These are phyloP conservation scores for Cryptus viduatorius DNA, from an alignment of 2,888 invertebrate genomes.

Conservation along the genomic window DNA sequence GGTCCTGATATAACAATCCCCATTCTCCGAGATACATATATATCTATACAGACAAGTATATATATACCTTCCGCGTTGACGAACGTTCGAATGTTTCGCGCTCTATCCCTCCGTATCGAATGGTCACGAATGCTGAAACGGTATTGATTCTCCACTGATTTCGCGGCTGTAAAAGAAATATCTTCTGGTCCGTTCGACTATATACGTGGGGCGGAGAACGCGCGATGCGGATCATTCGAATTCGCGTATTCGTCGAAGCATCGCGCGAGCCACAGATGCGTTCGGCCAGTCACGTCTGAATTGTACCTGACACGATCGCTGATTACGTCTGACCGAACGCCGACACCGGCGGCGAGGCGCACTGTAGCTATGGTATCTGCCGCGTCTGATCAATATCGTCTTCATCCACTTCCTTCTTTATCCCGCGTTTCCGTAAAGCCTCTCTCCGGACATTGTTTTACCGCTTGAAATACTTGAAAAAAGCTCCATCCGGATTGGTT, in stretches of 20 bases:
- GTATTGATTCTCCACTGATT: slow-evolving; percentile 59
- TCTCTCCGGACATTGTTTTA: neutral
- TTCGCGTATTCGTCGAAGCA: slow-evolving; percentile 40
- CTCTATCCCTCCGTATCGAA: slow-evolving; percentile 32
- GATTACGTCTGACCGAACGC: slow-evolving; percentile 54
- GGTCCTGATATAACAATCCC: slow-evolving; percentile 22
- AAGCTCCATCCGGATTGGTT: neutral
- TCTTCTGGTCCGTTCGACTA: neutral
- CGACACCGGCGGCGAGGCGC: slow-evolving; percentile 22
- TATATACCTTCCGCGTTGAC: slow-evolving; percentile 16
- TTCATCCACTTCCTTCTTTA: slow-evolving; percentile 39
- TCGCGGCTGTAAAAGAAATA: slow-evolving; percentile 44
- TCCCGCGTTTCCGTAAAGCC: too few species aligned
- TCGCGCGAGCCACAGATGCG: slow-evolving; percentile 37
- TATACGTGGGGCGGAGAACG: too few species aligned
- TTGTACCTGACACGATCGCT: slow-evolving; percentile 63
- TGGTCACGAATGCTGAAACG: slow-evolving; percentile 52
- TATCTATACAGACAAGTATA: neutral
- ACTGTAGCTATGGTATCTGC: neutral
- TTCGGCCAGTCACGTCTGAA: slow-evolving; percentile 52
- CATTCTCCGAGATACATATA: slow-evolving; percentile 1
- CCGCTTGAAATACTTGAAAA: neutral
- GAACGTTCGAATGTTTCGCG: slow-evolving; percentile 31
- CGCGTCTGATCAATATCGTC: slow-evolving; percentile 42
- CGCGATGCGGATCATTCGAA: neutral